Base-by-base conservation (phyloP, 2,797 vertebrate genomes). In the Chelonia mydas region DNA sequence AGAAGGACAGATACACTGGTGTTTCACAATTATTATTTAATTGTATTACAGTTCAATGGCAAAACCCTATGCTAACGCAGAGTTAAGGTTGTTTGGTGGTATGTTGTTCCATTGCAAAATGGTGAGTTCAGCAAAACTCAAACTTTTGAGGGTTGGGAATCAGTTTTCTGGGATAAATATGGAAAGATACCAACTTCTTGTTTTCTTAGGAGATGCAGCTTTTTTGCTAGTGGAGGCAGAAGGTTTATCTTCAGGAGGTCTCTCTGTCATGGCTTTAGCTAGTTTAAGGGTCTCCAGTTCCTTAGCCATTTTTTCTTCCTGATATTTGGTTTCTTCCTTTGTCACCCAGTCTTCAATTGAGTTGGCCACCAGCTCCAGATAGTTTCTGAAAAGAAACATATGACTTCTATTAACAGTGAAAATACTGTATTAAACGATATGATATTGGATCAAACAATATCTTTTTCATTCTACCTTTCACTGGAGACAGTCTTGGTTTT, bases 301-400 rank as follows among this genome's bases (percentile, higher is more conserved):
- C 90, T 97, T 98, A 89, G 98, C 83, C 92, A 96, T 96, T 90
- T 95, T 98, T 85, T 97, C 54, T 92, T 98, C 97, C 79, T 98
- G 97, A 88, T 98, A 98, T 89, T 98, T 98, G 27, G 77, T 95
- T 96, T 99, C 99, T 97, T 99, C 99, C 54, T 98, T 97, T 94
- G 88, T 98, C 9, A 98, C 97, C 99, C 99, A 99, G 2, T 99
- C 98, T 93, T 98, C 97, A 94, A 99, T 97, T 11, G 87, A 98
- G 23, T 97, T 95, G 8, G 99, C 98, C 86, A 99, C 98, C 88
- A 99, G 96, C 97, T 99, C 99, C 74, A 99, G 96, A 95, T 99
- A 99, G 86, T 92, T 99, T 96, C 99, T 99, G 88, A 81, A 93
- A 90, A 94, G 84, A 53, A 86, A 8, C 87, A 88, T n/a, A 88